Base-by-base conservation (phyloP, 2,797 vertebrate species). In the Sebastes minor region DNA sequence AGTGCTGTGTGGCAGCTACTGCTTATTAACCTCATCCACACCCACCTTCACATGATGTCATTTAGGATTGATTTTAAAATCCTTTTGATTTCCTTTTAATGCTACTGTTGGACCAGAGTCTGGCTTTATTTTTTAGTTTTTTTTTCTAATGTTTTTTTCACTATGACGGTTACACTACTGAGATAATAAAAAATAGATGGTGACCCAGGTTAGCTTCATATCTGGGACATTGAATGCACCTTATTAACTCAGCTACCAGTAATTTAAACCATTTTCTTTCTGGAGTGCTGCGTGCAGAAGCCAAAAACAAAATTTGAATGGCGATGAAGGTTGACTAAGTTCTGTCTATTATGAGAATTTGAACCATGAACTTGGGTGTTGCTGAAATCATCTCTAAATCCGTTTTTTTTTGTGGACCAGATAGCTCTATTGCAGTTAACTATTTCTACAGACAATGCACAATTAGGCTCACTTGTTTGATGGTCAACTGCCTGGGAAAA, bases 51-150 rank as follows among this genome's bases (percentile, higher is more conserved):
- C 52, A 25, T 35, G 42, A 74, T 82, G 32, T 62, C 32, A 71
- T 71, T 76, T 18, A 35, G 32, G 55, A 72, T 81, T 63, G 57
- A 76, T 74, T 82, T 78, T 12, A 56, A 82, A 83, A 76, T 28
- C 23, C 0, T 78, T 76, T 85, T 52, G 61, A 84, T 82, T 59
- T 49, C 9, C 16, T 2, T 2, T 27, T 66, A 72, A 70, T 60
- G 64, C 59, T 42, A 5, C 62, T 74, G 16, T 63, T 78, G 28
- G 49, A 55, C 35, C 11, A 1, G 2, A 1, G 11, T 59, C 57
- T 46, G 64, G 4, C 10, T 78, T 68, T 64, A 16, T 30, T 61
- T 72, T 59, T 35, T 2, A 35, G 35, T 0, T 1, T 0, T 53
- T 49, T 57, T 32, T 20, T 22, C 0, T 4, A 12, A 1, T 27